Evolutionary conservation across 2,113 vertebrate species (phyloP), one percentile per base, ranked within the genome.

Genomic region (Cyrtonyx montezumae): DNA sequence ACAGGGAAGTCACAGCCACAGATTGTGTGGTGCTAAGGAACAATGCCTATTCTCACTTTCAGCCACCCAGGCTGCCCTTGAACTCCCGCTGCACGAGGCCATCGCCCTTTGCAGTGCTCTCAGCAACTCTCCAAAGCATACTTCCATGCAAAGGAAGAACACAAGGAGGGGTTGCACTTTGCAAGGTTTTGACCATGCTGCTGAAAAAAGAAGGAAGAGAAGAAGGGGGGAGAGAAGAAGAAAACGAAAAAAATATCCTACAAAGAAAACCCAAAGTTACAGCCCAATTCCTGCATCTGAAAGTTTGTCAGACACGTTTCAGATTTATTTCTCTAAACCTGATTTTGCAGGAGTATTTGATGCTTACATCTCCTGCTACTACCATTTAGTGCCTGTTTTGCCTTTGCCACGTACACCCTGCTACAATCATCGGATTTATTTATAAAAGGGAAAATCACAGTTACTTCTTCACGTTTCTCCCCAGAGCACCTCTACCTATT

Each of bases 101-200:
- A 30, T 10, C 5, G 0, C 14, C 42, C 28, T 22, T 36, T 2
- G 4, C 26, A 78, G 26, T 26, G 5, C 36, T 46, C 59, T 34
- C 1, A 0, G 69, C 26, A 18, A 25, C 26, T 15, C 46, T 42
- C 34, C 1, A 3, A 70, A 55, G 36, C 1, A 21, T 10, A 11
- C 16, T n/a, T 66, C 58, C 22, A 66, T 22, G 23, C n/a, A 13
- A 32, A 21, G 25, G 28, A 63, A 34, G 7, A 56, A 69, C 18
- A 37, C 3, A 4, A 4, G 4, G 28, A 89, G 19, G 40, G 36
- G 55, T 32, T 84, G 19, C 9, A 21, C 3, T 85, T 83, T 73
- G 21, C 21, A 51, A 30, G 16, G 25, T 28, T 84, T 80, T 70
- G 22, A 43, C 19, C 12, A 45, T 8, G 12, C 4, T 34, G 12